Base-by-base conservation (phyloP, 2,113 vertebrate genomes). In the Jacana jacana region DNA sequence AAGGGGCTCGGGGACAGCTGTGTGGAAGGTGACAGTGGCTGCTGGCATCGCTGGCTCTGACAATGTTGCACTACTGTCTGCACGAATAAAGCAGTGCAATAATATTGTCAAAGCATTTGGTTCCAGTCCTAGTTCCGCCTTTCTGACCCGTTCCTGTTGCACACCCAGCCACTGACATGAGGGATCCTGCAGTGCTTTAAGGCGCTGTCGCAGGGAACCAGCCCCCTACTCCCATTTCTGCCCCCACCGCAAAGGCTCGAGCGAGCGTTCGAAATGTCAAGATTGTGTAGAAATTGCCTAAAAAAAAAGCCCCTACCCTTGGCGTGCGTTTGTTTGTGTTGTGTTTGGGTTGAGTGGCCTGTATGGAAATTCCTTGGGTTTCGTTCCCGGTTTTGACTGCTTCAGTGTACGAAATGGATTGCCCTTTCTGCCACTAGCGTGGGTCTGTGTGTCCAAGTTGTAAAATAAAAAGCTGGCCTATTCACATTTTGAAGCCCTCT, bases 51-150 rank as follows among this genome's bases (percentile, higher is more conserved):
- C 97, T 96, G 98, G 99, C 99, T 99, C 98, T 99, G 99, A 99
- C 98, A 98, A 98, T 99, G 98, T 99, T 99, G 99, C 98, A 99
- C 99, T 99, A 99, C 99, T 99, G 99, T 99, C 98, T 98, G 98
- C 98, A 98, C 98, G 98, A 97, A 98, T 98, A 97, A 99, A 99
- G 99, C 99, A 99, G 99, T 99, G 99, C 99, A 99, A 99, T 99
- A 99, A 98, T 99, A 99, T 99, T 99, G 99, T 99, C 99, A 99
- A 99, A 98, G 99, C 99, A 99, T 99, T 97, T 97, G 98, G 98
- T 98, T 97, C 98, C 98, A 98, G 97, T 96, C 95, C 91, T 97
- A 61, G 95, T 96, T 96, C 97, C 85, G 95, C 95, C 94, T 96
- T 95, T 95, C 91, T 84, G 81, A 94, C 58, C 93, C 90, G 93